Conservation (phyloP, 2,113 vertebrate genomes). For the Bolborhynchus lineola region DNA sequence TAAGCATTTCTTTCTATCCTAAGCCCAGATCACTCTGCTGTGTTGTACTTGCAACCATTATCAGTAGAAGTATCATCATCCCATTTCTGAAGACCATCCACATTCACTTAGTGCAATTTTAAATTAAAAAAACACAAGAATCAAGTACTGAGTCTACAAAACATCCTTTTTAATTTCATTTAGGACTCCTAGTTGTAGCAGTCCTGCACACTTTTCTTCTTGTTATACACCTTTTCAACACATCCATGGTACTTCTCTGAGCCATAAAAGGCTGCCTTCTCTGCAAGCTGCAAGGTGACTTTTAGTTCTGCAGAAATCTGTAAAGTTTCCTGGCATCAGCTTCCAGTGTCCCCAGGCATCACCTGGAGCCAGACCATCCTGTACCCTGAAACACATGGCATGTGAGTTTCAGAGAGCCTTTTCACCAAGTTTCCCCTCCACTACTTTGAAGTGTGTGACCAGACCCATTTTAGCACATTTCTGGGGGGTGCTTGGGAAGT, state of each 20-base stretch:
- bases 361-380: not conserved
- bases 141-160: not conserved
- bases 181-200: not conserved
- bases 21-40: not conserved
- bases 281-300: not conserved
- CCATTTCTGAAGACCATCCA: not conserved
- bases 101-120: not conserved
- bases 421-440: not conserved
- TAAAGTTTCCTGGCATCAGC: not conserved
- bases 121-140: not conserved
- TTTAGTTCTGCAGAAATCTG: not conserved
- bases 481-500: not conserved
- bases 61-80: not conserved
- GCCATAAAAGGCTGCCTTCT: not conserved
- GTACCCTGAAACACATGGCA: not conserved
- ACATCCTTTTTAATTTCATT: not conserved
- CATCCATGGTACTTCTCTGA: not conserved
- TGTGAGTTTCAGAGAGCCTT: not conserved
- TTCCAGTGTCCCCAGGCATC: not conserved
- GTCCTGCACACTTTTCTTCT: not conserved
- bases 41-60: not conserved
- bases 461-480: not conserved
- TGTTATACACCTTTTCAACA: not conserved
- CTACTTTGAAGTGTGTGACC: not conserved
- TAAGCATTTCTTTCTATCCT: not conserved